phyloP scores from a whole-genome alignment of 2,113 vertebrate species.

The Lycocorax pyrrhopterus region DNA sequence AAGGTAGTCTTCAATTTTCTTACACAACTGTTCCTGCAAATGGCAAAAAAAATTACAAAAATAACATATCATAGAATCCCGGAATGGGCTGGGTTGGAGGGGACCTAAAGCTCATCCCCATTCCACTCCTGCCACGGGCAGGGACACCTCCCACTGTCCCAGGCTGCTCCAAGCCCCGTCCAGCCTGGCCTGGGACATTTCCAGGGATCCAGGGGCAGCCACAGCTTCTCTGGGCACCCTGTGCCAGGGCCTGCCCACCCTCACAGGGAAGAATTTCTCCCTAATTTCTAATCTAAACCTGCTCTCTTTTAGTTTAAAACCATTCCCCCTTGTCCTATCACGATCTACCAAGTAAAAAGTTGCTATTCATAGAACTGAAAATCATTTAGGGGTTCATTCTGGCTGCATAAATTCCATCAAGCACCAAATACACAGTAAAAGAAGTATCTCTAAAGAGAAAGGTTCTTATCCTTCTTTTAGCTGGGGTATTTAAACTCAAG shows the following conservation, averaged over 20 bases:
- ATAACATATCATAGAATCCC: not conserved
- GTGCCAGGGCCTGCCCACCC: not conserved
- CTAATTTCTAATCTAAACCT: not conserved
- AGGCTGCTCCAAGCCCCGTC: not conserved
- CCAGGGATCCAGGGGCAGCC: not conserved
- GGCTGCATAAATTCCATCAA: not conserved
- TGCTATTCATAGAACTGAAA: not conserved
- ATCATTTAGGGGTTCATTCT: not conserved
- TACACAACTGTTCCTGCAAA: not conserved
- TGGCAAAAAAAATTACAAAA: not conserved
- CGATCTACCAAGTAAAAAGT: not conserved
- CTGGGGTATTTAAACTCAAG: not conserved
- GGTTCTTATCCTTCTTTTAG: not conserved
- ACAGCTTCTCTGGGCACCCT: not conserved
- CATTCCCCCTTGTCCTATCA: not conserved
- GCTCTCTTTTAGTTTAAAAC: not conserved
- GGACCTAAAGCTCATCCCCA: fast-evolving
- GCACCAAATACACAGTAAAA: not conserved
- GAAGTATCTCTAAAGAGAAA: not conserved
- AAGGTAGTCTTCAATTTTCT: not conserved
- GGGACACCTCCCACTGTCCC: not conserved
- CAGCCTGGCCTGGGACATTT: not conserved
- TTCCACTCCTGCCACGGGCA: not conserved
- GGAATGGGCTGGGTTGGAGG: not conserved
- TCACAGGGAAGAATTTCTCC: not conserved